A percentile compares a stretch with the other conserved stretches of the same genome.
These are phyloP conservation scores for Nycticebus coucang DNA, from an alignment of 2,113 vertebrate species.

Conservation along the genomic window DNA sequence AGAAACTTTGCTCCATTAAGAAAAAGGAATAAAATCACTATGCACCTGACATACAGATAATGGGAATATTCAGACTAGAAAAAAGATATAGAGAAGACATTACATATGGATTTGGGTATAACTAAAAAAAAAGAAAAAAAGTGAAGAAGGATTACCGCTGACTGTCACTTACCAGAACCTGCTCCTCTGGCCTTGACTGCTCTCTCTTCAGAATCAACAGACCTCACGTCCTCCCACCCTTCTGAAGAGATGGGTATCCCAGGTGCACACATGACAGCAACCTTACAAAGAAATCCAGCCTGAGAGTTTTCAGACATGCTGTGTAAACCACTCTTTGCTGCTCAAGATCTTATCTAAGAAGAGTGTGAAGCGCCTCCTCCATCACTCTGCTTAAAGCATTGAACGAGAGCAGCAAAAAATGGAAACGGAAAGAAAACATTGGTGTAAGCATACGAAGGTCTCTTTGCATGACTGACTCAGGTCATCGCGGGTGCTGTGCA, in stretches of 20 bases:
- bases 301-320: neutral
- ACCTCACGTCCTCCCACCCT: constrained; percentile 64
- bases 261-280: constrained; percentile 65
- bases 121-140: neutral
- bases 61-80: neutral
- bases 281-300: neutral
- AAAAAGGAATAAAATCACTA: neutral
- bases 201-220: constrained; percentile 33
- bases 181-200: neutral
- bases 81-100: neutral
- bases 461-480: constrained; percentile 59
- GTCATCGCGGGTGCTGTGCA: constrained; percentile 44
- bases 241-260: constrained; percentile 55
- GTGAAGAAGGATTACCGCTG: neutral
- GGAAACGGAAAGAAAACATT: neutral
- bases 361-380: neutral
- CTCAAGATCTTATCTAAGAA: constrained; percentile 42
- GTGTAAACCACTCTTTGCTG: neutral
- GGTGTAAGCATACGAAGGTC: neutral
- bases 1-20: neutral
- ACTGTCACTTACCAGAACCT: constrained; percentile 70
- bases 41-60: neutral
- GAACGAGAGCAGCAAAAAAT: constrained; percentile 19
- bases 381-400: neutral
- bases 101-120: neutral